Base-by-base conservation (phyloP, 2,113 vertebrate species). In the Phyllostomus hastatus region DNA sequence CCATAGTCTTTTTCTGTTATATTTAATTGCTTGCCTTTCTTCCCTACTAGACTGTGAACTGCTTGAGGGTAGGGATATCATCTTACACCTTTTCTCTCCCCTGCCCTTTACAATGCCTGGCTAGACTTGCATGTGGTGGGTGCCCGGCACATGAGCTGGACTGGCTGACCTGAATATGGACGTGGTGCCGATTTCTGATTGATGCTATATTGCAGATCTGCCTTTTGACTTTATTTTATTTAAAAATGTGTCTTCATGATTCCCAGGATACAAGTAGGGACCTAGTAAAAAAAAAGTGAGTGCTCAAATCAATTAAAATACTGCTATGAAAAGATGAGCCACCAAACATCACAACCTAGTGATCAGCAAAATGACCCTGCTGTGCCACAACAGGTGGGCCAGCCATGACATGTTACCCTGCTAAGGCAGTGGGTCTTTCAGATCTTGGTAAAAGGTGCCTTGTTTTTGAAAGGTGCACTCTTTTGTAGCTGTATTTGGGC, bases 181-280 rank as follows among this genome's bases (percentile, higher is more conserved):
- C 1, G 1, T 54, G 16, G 7, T n/a, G 20, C 43, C 84, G 57
- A 52, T 85, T 66, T 50, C 67, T 81, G 83, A 92, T 2, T 57
- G 69, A 88, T 33, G 70, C 24, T 92, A 10, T 43, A 10, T 24
- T 81, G 20, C n/a, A 86, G 41, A 76, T 72, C 59, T 95, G 79
- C 52, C 38, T 92, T 84, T 66, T 54, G 26, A 75, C 16, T 35
- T 52, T 78, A 76, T 73, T 85, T 78, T 43, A 73, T 83, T 84
- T 61, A 48, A 85, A 82, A 12, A 52, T 69, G 24, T 43, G 10
- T 93, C 48, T 81, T 96, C 3, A 19, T 79, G 52, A 82, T 89
- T 73, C 14, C 7, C 8, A 69, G 35, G 33, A 61, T 87, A 28
- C 3, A 87, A 88, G 22, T 52, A 87, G 89, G 31, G 59, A 73